phyloP scores from a whole-genome alignment of 2,888 invertebrate genomes.

The Dasypolia templi region DNA sequence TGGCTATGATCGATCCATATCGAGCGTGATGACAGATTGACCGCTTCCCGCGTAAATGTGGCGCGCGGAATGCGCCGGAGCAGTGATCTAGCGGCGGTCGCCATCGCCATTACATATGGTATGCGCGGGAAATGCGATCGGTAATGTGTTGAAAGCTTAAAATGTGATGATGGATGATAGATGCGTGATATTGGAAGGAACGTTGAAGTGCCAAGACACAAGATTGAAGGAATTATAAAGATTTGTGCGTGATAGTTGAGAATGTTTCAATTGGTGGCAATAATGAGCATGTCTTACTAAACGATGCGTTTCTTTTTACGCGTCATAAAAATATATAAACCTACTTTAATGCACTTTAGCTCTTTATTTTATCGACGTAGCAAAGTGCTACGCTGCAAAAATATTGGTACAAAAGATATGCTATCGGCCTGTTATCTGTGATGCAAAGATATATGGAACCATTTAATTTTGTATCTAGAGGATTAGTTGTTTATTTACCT shows the following conservation, averaged over 20 bases:
- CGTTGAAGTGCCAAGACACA: conserved; percentile 33
- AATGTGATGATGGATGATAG: conserved; percentile 71
- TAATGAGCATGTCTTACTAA: conserved; percentile 27
- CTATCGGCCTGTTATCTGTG: neutral
- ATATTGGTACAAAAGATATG: neutral
- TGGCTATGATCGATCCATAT: conserved; percentile 74
- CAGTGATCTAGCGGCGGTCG: conserved; percentile 75
- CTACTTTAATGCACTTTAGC: neutral
- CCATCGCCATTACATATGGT: conserved; percentile 74
- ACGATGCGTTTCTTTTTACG: conserved; percentile 5
- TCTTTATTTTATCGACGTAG: neutral
- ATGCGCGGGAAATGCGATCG: conserved; percentile 77
- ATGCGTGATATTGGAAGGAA: conserved; percentile 55
- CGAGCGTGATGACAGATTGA: conserved; percentile 74
- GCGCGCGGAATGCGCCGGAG: conserved; percentile 62
- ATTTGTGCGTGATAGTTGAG: conserved; percentile 28
- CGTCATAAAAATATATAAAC: neutral
- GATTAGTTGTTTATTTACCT: neutral
- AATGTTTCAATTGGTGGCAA: conserved; percentile 38
- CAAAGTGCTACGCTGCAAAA: neutral
- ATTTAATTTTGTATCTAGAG: neutral
- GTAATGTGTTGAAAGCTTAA: conserved; percentile 77
- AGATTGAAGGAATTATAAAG: conserved; percentile 51
- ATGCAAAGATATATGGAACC: neutral
- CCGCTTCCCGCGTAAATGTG: conserved; percentile 72